Base-by-base conservation (phyloP, 2,888 invertebrate genomes). In the Stenolophus ochropezus region DNA sequence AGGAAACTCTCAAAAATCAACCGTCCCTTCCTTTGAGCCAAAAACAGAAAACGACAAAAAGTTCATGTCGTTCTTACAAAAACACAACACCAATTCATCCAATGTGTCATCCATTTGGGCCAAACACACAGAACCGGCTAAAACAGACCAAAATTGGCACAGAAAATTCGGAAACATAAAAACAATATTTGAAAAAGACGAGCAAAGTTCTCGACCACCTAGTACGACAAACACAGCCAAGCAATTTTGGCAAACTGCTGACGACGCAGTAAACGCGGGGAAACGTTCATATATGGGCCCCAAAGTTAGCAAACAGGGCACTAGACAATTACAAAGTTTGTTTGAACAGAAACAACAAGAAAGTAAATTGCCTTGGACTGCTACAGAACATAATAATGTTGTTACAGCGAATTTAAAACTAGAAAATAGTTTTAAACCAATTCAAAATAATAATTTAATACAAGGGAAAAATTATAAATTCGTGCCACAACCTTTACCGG, bases 31-130 rank as follows among this genome's bases (percentile, higher is more conserved):
- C 0, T 94, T 96, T 84, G 92, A 93, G 84, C 95, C 96, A 0
- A 96, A 95, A 89, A 96, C 96, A 0, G 96, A 96, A 75, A 96
- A 95, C 85, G 97, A 97, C 87, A 91, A 92, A 78, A 96, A 96
- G 86, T 96, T 96, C 86, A 89, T 96, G 73, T 96, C 96, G 0
- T 94, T 97, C 85, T 93, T 97, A 86, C 94, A 94, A 84, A 95
- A 94, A 86, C 93, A 94, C 84, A 94, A 92, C 86, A 91, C 93
- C 58, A 91, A 89, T 47, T 87, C 88, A 33, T 42, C 82, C 1
- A 84, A 85, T 58, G 85, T 86, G 69, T 83, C 82, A 5, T 85
- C 87, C 0, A 51, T 86, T 18, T 88, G 88, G 88, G 82, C 86
- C 53, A 83, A 84, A 21, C 75, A 27, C 6, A 6, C 77, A 82